Evolutionary conservation across 2,113 vertebrate species (phyloP), one percentile per base, ranked within the genome.

Genomic region (Dolichallabes microphthalmus): DNA sequence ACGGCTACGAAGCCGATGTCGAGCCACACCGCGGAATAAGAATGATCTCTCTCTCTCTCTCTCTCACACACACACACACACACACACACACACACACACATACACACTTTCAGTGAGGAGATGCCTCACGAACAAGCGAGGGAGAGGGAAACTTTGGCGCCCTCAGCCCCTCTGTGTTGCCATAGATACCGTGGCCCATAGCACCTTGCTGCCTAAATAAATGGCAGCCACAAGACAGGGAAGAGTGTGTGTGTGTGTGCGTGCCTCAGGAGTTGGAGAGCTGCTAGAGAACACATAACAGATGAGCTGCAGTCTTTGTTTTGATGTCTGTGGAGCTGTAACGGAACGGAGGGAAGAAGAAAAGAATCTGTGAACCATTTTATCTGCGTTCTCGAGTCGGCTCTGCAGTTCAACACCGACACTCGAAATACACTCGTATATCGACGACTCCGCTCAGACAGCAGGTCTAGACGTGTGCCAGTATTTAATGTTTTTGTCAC

Each of bases 131-230:
- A 89, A 78, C 50, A 52, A 84, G 58, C 50, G 76, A 86, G 84
- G 71, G 81, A 68, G 82, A 86, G 88, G 80, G 86, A 92, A 94
- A 94, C 91, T 94, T 94, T 93, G 94, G 93, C 93, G 90, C 93
- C 88, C 92, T 93, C 91, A 92, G 92, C 92, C 91, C 89, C 93
- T 94, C 93, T 90, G 80, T 90, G 94, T 95, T 94, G 90, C 92
- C 91, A 92, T 92, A 88, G 94, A 92, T 94, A 95, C 95, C 91
- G 81, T 94, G 93, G 94, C 95, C 93, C 94, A 93, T 88, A 92
- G 94, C 92, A 91, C 93, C 91, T 93, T 91, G 88, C 93, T 93
- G 91, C 92, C 92, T 90, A 90, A 95, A 94, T 95, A 93, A 92
- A 94, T 94, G 93, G 93, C 90, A 91, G 89, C 87, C 90, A 89